Evolutionary conservation across 2,888 invertebrate species (phyloP), one percentile per base, ranked within the genome.

Genomic region (Megastigmus dorsalis): DNA sequence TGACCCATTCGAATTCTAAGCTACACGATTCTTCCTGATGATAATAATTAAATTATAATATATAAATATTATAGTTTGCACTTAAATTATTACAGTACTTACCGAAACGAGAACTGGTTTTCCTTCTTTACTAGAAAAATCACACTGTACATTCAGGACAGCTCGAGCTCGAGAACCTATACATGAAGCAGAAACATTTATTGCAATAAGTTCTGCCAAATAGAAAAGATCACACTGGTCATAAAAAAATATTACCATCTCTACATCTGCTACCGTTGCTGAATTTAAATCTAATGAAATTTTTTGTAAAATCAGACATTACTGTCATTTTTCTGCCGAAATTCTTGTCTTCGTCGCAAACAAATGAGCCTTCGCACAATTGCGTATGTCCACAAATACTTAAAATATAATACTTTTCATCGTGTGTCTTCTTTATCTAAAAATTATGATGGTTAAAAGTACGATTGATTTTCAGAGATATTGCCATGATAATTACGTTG

Each of bases 251-350:
- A 43, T 83, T 75, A 84, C 84, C 81, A 62, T 81, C 72, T 13
- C 48, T 57, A 70, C 84, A 86, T 69, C 77, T 78, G 28, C 78
- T 78, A 48, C 82, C 82, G 67, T 82, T 82, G 1, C 74, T 68
- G 55, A 81, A 85, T 57, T 80, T 69, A 9, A 86, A 76, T 70
- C 79, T 80, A 62, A 84, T 79, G 26, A 79, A 55, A 59, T 84
- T 75, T 54, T 77, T 79, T 5, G 79, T 79, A 55, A 85, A 83
- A 76, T 84, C 81, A 28, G 82, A 80, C 52, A 79, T 74, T 13
- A 85, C 84, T n/a, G 71, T 77, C 1, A 72, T 73, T 5, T 78
- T 20, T 5, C 78, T 79, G 57, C 86, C 86, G 57, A 83, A 85
- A 15, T 77, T 72, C 26, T 76, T 78, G 18, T 55, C 60, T 30